Percentiles rank a stretch among this genome's conserved stretches.
Conservation (phyloP, 2,797 vertebrate genomes). For the Toxotes lorentzi region DNA sequence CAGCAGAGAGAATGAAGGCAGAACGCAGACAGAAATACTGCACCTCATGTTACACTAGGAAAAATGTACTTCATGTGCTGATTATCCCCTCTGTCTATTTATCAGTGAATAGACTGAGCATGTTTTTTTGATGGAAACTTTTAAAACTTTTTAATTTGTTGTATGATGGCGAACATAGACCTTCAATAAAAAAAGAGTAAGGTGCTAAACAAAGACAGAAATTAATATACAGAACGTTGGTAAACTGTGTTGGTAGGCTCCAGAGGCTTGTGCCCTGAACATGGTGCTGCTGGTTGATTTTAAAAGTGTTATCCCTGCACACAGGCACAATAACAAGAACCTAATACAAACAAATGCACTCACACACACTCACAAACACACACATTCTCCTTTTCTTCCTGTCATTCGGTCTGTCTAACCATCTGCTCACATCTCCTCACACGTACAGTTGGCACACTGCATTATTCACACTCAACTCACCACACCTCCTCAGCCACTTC, state of each 20-base stretch:
- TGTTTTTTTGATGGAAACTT: neutral
- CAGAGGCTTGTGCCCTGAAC: neutral
- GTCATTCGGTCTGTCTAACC: constrained; percentile 33
- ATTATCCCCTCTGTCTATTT: neutral
- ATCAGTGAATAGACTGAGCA: neutral
- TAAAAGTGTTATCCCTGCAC: constrained; percentile 15
- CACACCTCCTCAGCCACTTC: constrained; percentile 13
- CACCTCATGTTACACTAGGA: neutral
- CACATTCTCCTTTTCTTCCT: neutral
- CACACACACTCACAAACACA: neutral
- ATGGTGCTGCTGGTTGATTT: neutral
- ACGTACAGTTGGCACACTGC: constrained; percentile 18
- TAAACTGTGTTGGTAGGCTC: neutral
- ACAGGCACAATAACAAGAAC: constrained; percentile 20
- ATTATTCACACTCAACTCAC: constrained; percentile 35
- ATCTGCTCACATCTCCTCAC: constrained; percentile 39
- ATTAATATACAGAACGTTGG: too few species aligned
- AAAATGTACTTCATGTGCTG: neutral
- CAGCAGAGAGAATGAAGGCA: constrained; percentile 16
- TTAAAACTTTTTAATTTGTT: neutral
- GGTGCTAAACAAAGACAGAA: neutral
- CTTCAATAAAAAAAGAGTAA: neutral
- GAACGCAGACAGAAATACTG: neutral
- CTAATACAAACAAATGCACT: neutral
- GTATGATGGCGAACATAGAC: too few species aligned